Percentiles rank a stretch among this genome's conserved stretches.
phyloP scores from a whole-genome alignment of 2,113 vertebrate genomes.

The Larimichthys crocea region DNA sequence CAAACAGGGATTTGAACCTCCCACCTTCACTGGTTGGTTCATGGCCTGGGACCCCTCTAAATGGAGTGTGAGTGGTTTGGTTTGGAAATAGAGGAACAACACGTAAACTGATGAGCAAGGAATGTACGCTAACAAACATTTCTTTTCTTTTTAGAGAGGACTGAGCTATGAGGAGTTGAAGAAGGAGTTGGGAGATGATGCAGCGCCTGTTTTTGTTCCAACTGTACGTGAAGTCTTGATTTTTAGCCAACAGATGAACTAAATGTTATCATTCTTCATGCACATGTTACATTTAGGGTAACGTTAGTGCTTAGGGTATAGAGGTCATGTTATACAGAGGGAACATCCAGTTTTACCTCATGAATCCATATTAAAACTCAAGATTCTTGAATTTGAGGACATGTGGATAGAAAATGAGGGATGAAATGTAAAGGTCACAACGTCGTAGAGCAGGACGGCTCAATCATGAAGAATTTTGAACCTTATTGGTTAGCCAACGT shows the following conservation, averaged over 20 bases:
- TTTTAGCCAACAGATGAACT: neutral
- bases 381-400: neutral
- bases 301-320: no score
- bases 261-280: neutral
- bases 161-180: slow-evolving; percentile 91
- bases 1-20: slow-evolving; percentile 92
- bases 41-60: slow-evolving; percentile 88
- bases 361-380: no score
- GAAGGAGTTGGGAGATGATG: slow-evolving; percentile 84
- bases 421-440: neutral
- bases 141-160: slow-evolving; percentile 82
- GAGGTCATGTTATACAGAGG: neutral
- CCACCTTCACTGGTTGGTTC: slow-evolving; percentile 93
- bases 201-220: slow-evolving; percentile 65
- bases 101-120: neutral
- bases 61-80: slow-evolving; percentile 87
- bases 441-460: neutral
- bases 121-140: neutral
- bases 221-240: slow-evolving; percentile 69
- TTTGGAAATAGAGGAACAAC: neutral
- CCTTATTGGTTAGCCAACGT: no score
- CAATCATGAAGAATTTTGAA: neutral
- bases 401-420: neutral
- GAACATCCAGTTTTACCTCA: neutral
- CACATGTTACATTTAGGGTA: neutral